Evolutionary conservation across 2,888 invertebrate genomes (phyloP).

Genomic region (Clanis bilineata): DNA sequence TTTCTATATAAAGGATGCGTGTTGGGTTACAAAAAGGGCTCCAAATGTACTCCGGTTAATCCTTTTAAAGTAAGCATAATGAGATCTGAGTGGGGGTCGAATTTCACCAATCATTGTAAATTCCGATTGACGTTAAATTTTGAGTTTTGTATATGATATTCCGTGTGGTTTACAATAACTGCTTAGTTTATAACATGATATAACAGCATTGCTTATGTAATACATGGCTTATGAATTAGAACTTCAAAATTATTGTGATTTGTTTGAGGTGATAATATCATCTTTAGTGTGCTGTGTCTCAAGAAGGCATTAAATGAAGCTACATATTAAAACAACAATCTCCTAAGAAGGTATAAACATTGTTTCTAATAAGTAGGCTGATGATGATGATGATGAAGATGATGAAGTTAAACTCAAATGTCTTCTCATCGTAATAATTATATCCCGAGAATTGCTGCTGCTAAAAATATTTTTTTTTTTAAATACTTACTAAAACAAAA

Average conservation of each 20-base stretch:
- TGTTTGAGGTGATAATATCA: too few relatives aligned
- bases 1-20: slow-evolving; percentile 67
- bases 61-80: slow-evolving; percentile 61
- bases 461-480: too few relatives aligned
- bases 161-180: slow-evolving; percentile 14
- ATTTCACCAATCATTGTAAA: slow-evolving; percentile 52
- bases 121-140: slow-evolving; percentile 58
- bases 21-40: slow-evolving; percentile 68
- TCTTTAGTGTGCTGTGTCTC: too few relatives aligned
- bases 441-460: too few relatives aligned
- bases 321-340: too few relatives aligned
- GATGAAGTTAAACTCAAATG: too few relatives aligned
- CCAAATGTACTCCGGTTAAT: slow-evolving; percentile 29
- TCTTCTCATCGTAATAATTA: too few relatives aligned
- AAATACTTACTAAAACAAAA: neutral
- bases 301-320: too few relatives aligned
- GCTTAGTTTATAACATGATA: neutral
- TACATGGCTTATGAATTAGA: neutral
- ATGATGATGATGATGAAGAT: too few relatives aligned
- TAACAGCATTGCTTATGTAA: too few relatives aligned
- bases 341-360: too few relatives aligned
- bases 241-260: neutral
- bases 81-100: slow-evolving; percentile 45
- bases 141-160: slow-evolving; percentile 39
- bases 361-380: too few relatives aligned